Conservation (phyloP, 1,140 invertebrate species). For the Monomorium pharaonis region DNA sequence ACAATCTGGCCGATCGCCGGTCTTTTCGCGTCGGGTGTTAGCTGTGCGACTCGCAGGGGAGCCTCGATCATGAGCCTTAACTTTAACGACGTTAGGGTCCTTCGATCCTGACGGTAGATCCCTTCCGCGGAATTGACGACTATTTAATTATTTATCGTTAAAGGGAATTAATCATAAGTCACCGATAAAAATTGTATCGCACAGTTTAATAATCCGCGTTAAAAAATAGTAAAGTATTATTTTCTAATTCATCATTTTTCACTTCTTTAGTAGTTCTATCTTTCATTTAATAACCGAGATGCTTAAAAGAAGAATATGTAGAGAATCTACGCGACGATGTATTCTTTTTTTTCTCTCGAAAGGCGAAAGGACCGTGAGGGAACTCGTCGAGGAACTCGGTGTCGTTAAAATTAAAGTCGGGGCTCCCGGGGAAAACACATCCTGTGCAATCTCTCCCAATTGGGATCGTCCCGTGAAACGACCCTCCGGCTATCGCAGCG, state of each 20-base stretch:
- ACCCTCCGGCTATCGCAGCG: conserved; percentile 34
- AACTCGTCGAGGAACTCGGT: neutral
- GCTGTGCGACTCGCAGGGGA: conserved; percentile 21
- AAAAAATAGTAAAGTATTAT: neutral
- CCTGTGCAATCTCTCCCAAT: neutral
- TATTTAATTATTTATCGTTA: neutral
- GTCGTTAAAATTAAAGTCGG: conserved; percentile 24
- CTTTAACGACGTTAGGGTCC: neutral
- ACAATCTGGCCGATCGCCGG: conserved; percentile 21
- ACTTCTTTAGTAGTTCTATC: too few relatives aligned
- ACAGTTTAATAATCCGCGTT: conserved; percentile 2
- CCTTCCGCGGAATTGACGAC: neutral
- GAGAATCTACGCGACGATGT: neutral
- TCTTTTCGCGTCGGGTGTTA: conserved; percentile 15
- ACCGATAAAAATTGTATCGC: neutral
- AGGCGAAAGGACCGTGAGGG: neutral
- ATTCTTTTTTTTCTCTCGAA: neutral
- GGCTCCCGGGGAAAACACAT: conserved; percentile 10
- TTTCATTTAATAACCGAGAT: conserved; percentile 5
- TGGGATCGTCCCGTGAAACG: conserved; percentile 55
- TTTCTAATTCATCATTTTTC: neutral
- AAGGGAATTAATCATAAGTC: neutral
- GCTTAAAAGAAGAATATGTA: neutral
- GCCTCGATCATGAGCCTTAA: neutral
- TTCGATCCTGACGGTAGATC: neutral